These are phyloP conservation scores for Xerus inauris DNA, from an alignment of 2,113 vertebrate genomes.

Conservation along the genomic window DNA sequence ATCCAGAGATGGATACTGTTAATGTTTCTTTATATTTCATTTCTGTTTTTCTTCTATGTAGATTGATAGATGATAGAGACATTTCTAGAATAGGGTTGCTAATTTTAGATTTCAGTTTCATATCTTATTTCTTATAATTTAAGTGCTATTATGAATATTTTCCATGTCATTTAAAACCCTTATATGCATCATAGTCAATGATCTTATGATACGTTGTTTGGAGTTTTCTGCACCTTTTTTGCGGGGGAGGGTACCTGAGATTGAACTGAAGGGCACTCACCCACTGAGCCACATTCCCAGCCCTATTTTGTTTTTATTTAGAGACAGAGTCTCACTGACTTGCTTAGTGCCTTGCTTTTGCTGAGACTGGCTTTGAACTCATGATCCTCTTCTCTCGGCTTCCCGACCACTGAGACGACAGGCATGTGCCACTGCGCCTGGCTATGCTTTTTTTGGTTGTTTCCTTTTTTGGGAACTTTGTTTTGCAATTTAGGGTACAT, in stretches of 20 bases:
- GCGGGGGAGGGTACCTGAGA: too few species aligned
- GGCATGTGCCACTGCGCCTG: too few species aligned
- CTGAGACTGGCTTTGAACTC: too few species aligned
- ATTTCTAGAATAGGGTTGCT: background rate
- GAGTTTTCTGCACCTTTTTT: too few species aligned
- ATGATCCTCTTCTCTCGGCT: too few species aligned
- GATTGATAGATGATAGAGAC: background rate
- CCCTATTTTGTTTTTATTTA: too few species aligned
- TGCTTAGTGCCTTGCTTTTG: too few species aligned
- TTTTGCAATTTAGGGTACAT: background rate
- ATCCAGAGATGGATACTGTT: background rate
- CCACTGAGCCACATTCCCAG: too few species aligned
- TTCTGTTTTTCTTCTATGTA: background rate
- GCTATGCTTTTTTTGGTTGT: background rate
- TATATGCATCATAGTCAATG: background rate
- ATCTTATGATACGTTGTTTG: background rate
- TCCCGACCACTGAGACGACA: too few species aligned
- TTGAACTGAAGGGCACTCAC: too few species aligned
- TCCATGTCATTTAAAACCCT: background rate
- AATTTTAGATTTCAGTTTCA: background rate
- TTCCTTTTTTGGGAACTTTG: background rate
- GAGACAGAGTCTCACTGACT: too few species aligned
- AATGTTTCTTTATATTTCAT: background rate
- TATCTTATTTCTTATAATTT: background rate
- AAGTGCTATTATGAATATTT: background rate